phyloP scores from a whole-genome alignment of 2,113 vertebrate genomes.

The Empidonax alnorum region DNA sequence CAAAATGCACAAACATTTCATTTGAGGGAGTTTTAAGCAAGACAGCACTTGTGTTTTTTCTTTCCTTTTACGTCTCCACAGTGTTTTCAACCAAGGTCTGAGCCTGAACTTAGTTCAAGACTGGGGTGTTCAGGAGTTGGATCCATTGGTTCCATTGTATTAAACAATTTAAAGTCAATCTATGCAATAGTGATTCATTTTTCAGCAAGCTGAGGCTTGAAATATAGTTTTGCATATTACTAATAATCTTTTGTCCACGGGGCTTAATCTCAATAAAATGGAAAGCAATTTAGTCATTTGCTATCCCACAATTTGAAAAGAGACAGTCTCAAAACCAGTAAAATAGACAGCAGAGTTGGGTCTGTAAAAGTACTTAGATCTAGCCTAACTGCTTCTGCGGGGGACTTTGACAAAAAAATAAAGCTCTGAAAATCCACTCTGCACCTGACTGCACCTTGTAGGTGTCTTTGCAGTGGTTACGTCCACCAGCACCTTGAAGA shows the following conservation, averaged over 20 bases:
- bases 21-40: neutral
- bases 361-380: neutral
- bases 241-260: neutral
- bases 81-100: neutral
- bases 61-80: neutral
- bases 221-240: neutral
- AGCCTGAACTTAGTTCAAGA: neutral
- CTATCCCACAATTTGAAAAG: neutral
- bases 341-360: neutral
- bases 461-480: accelerated
- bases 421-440: neutral
- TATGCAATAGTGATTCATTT: neutral
- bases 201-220: neutral
- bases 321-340: neutral
- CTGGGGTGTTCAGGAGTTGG: neutral
- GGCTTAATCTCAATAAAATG: neutral
- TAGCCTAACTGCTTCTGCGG: neutral
- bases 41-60: neutral
- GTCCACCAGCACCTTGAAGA: neutral
- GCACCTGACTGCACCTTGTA: neutral
- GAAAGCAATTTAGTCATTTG: neutral
- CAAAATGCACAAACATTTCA: neutral
- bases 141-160: neutral
- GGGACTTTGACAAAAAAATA: neutral
- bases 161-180: neutral